These are phyloP conservation scores for Trichogramma pretiosum DNA, from an alignment of 1,140 invertebrate species.

Conservation along the genomic window DNA sequence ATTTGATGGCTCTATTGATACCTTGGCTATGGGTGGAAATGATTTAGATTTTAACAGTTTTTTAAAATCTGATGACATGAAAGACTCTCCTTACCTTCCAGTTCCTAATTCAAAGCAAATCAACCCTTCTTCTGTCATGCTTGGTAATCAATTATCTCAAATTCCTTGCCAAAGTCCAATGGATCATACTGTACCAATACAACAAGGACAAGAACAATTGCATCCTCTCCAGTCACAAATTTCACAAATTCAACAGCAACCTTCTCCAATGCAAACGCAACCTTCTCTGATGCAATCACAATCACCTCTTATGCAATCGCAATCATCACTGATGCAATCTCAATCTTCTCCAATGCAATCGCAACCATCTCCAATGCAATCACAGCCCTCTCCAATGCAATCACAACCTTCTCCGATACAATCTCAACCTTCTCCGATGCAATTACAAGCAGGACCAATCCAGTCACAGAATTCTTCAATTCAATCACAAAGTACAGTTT, in stretches of 20 bases:
- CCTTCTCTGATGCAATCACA: too few species aligned
- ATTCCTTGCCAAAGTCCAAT: conserved; percentile 6
- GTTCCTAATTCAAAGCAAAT: conserved; percentile 8
- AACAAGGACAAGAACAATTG: conserved; percentile 12
- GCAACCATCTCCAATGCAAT: too few species aligned
- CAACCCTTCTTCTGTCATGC: not conserved
- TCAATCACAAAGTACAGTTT: conserved; percentile 27
- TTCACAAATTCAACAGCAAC: too few species aligned
- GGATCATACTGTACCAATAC: conserved; percentile 1
- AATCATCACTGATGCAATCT: too few species aligned
- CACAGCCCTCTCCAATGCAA: too few species aligned
- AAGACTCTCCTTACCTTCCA: conserved; percentile 8
- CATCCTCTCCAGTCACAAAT: conserved; percentile 7
- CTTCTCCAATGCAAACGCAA: too few species aligned
- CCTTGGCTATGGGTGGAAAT: conserved; percentile 28
- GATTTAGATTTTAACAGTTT: conserved; percentile 34
- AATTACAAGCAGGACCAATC: too few species aligned
- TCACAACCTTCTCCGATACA: too few species aligned
- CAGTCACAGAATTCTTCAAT: too few species aligned
- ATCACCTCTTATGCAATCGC: too few species aligned
- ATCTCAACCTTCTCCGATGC: too few species aligned
- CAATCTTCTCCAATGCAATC: too few species aligned
- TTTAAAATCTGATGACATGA: conserved; percentile 22
- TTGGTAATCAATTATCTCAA: conserved; percentile 7
- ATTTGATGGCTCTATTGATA: conserved; percentile 30